Conservation (phyloP, 2,888 invertebrate species). For the Hoplodrina blanda region DNA sequence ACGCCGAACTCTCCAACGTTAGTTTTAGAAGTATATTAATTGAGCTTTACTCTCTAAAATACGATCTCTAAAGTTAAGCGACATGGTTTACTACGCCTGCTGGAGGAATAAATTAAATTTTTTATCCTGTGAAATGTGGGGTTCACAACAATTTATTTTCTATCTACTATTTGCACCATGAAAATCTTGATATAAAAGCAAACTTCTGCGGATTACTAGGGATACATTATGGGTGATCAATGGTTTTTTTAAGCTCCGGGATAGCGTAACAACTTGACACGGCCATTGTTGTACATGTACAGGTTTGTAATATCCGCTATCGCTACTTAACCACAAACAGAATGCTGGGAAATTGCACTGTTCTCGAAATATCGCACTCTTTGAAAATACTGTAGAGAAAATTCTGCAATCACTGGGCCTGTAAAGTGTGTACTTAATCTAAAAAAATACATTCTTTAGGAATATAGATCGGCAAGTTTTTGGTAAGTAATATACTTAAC, state of each 20-base stretch:
- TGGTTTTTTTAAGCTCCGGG: constrained; percentile 10
- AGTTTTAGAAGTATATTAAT: constrained; percentile 48
- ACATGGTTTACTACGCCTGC: constrained; percentile 34
- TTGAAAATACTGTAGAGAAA: not conserved
- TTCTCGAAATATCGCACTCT: constrained; percentile 10
- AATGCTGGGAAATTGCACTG: constrained; percentile 7
- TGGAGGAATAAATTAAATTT: constrained; percentile 32
- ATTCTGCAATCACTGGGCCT: not conserved
- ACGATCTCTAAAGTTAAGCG: constrained; percentile 46
- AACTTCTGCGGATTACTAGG: not conserved
- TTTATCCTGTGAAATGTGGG: constrained; percentile 15
- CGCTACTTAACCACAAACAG: constrained; percentile 28
- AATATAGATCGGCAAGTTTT: too few species aligned
- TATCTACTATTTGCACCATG: constrained; percentile 1
- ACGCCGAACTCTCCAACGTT: constrained; percentile 26
- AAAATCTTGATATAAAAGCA: constrained; percentile 14
- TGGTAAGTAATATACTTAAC: too few species aligned
- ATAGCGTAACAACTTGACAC: constrained; percentile 33
- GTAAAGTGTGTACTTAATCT: not conserved
- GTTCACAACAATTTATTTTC: constrained; percentile 12
- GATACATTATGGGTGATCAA: constrained; percentile 19
- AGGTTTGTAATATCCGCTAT: constrained; percentile 30
- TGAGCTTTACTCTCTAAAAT: constrained; percentile 42
- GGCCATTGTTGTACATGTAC: constrained; percentile 26
- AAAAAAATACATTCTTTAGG: not conserved